phyloP scores from a whole-genome alignment of 2,888 invertebrate species.

The Bedellia somnulentella region DNA sequence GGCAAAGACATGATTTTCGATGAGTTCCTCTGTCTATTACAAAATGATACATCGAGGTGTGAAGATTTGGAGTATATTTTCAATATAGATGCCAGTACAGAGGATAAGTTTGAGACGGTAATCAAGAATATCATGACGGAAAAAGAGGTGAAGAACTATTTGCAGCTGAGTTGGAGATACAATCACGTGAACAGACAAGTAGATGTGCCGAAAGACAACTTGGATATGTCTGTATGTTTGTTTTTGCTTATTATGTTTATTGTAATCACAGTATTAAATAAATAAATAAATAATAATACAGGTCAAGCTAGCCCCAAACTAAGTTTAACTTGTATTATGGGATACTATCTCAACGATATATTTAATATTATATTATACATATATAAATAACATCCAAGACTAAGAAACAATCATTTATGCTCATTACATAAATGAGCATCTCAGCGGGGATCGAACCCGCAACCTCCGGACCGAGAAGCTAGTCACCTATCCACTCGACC shows the following conservation, averaged over 20 bases:
- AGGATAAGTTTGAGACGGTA: conserved; percentile 38
- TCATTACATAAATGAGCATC: too few relatives aligned
- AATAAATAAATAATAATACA: too few relatives aligned
- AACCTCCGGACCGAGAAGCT: too few relatives aligned
- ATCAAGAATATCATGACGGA: conserved; percentile 27
- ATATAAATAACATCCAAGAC: too few relatives aligned
- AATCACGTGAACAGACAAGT: conserved; percentile 28
- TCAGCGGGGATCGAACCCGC: too few relatives aligned
- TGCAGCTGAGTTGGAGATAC: conserved; percentile 44
- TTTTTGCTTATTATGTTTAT: not conserved
- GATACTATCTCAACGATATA: too few relatives aligned
- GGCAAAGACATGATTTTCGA: conserved; percentile 43
- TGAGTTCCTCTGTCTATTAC: conserved; percentile 21
- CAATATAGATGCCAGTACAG: conserved; percentile 36
- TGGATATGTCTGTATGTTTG: conserved; percentile 23
- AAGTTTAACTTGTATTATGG: too few relatives aligned
- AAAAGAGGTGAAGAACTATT: conserved; percentile 40
- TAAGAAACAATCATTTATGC: too few relatives aligned
- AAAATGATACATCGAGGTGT: conserved; percentile 17
- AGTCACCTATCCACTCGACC: too few relatives aligned
- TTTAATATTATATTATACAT: too few relatives aligned
- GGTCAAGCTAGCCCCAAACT: too few relatives aligned
- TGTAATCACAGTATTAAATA: too few relatives aligned
- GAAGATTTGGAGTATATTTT: conserved; percentile 28
- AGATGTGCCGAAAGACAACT: conserved; percentile 13